Evolutionary conservation across 2,888 invertebrate genomes (phyloP), one percentile per base, ranked within the genome.

Genomic region (Yponomeuta evonymella): DNA sequence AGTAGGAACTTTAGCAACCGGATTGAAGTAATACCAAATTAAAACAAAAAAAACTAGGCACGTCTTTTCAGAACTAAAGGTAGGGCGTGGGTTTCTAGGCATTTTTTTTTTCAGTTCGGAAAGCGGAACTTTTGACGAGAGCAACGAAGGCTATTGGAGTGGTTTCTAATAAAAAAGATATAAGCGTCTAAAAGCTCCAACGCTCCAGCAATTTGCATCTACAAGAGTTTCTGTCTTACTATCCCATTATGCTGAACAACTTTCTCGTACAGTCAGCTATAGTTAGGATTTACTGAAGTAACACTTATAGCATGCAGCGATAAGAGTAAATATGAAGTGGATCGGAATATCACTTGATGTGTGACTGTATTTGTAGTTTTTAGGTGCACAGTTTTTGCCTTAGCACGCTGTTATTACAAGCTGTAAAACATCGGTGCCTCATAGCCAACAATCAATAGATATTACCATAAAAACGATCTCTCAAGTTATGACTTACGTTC

Each of bases 381-480:
- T 58, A 58, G 51, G 15, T 2, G 30, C 12, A 29, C 65, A 65
- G 29, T 65, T 67, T 67, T 67, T 67, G 67, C 23, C 51, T 67
- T 67, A 67, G 48, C 70, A 62, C 48, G 15, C 62, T 69, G 48
- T 67, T 72, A 36, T 72, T 72, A 72, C 58, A 48, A 62, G 64
- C 48, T 69, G 62, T 72, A 72, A 72, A 72, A 69, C 69, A 51
- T 23, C 33, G 69, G n/a, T 58, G 67, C 36, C 69, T 51, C 58
- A 62, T 69, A 69, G 58, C 69, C 23, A 43, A 51, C 69, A 51
- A 69, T 69, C 69, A 62, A 69, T 69, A 58, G 69, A 48, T 69
- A 69, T 69, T 69, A 69, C 69, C 62, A 67, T 67, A 67, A 43
- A 58, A 67, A 23, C 36, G 67, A 67, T 43, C 67, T 67, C 43